Base-by-base conservation (phyloP, 2,888 invertebrate genomes). In the Troilus luridus region DNA sequence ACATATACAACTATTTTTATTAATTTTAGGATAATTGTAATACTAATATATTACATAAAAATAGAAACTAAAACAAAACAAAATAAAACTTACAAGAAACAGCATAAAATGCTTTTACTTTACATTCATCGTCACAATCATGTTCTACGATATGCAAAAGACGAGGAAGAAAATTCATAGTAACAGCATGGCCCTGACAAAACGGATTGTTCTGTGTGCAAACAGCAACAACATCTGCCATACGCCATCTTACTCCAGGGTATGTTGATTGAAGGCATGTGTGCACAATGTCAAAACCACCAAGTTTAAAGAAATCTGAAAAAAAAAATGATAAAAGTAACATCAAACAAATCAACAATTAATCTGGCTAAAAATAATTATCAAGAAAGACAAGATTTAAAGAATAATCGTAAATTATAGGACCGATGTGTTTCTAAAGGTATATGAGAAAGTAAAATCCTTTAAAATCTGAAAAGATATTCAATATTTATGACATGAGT, bases 181-280 rank as follows among this genome's bases (percentile, higher is more conserved):
- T 96, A 10, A 97, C 93, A n/a, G 96, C 96, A 81, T 95, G 95
- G 58, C 95, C 94, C 94, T 98, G 98, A 93, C 97, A 97, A 93
- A 95, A 97, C 0, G 96, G 96, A 94, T 98, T 98, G 94, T 98
- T 98, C 94, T 98, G 98, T 64, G 97, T 96, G 91, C 98, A 94
- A 93, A 97, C 97, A 0, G 97, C 98, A 6, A 98, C 94, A 21
- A 98, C 94, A 59, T 96, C 95, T 19, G 97, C 96, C 5, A 96
- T 95, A 72, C 95, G 94, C 92, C 96, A 95, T 64, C 97, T 95
- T 0, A 98, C 94, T 27, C 95, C 95, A 0, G 95, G 94, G 93
- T 96, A 95, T 10, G 95, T 94, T 58, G 96, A 96, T 92, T 95
- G 95, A 59, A 97, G 94, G 93, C 97, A 96, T 0, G 96, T 94